Conservation (phyloP, 2,113 vertebrate species). For the Synodontis membranacea region DNA sequence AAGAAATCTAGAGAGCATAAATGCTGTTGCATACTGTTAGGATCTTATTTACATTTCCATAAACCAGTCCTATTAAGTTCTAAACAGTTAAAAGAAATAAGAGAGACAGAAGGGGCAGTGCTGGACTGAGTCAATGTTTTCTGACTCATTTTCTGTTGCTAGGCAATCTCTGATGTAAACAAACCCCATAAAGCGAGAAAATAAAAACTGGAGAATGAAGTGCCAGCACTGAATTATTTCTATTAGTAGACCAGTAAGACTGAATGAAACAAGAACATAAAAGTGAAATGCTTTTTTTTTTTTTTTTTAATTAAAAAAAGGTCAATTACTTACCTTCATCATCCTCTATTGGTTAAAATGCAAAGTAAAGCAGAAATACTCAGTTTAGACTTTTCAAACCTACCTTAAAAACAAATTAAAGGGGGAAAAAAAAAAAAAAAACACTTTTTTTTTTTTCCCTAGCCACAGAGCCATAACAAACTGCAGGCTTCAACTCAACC, state of each 20-base stretch:
- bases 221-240: neutral
- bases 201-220: neutral
- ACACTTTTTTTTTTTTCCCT: neutral
- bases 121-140: neutral
- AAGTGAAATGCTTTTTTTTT: neutral
- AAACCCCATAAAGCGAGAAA: neutral
- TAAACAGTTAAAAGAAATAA: neutral
- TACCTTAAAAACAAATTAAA: neutral
- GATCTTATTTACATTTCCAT: neutral
- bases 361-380: constrained; percentile 55
- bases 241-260: neutral
- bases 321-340: constrained; percentile 65
- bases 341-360: constrained; percentile 67
- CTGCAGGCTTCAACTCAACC: neutral
- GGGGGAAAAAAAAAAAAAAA: neutral
- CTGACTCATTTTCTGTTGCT: constrained; percentile 37
- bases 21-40: neutral
- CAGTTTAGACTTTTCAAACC: constrained; percentile 46
- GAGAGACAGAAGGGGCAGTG: neutral
- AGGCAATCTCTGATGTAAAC: constrained; percentile 35
- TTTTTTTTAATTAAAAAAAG: neutral
- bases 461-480: neutral
- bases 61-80: neutral
- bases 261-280: neutral
- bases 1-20: neutral